These are phyloP conservation scores for Himalopsyche tibetana DNA, from an alignment of 2,888 invertebrate species.

Conservation along the genomic window DNA sequence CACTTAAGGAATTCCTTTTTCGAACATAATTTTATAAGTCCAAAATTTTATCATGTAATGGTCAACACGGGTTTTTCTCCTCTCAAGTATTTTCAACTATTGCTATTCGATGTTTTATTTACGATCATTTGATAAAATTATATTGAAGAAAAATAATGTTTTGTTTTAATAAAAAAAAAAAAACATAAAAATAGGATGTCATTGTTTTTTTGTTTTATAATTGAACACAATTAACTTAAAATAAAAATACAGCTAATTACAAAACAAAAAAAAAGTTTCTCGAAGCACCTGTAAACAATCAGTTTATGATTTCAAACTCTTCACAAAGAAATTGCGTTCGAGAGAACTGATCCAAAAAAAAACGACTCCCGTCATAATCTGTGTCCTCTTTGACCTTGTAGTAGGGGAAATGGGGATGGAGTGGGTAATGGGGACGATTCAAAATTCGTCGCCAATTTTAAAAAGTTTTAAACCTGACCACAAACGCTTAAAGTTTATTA, in stretches of 20 bases:
- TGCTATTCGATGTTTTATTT: no score
- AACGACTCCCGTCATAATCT: not conserved
- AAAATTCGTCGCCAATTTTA: slow-evolving; percentile 2
- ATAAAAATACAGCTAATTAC: not conserved
- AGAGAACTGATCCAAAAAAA: slow-evolving; percentile 3
- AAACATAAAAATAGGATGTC: no score
- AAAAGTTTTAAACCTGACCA: not conserved
- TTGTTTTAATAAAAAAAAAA: no score
- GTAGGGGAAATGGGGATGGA: not conserved
- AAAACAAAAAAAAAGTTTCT: not conserved
- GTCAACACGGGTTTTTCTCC: no score
- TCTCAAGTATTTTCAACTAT: no score
- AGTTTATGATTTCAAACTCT: not conserved
- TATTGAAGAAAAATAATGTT: no score
- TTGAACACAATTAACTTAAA: not conserved
- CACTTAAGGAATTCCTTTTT: no score
- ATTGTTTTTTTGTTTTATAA: not conserved
- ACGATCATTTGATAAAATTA: no score
- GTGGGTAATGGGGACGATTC: slow-evolving; percentile 7
- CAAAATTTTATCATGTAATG: no score
- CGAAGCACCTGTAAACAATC: not conserved
- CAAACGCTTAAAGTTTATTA: not conserved
- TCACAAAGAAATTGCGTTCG: slow-evolving; percentile 9
- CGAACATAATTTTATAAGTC: no score
- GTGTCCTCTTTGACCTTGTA: slow-evolving; percentile 19